A percentile compares a stretch with the other conserved stretches of the same genome.
Evolutionary conservation across 2,113 vertebrate genomes (phyloP).

Genomic region (Erythrocercus mccallii): DNA sequence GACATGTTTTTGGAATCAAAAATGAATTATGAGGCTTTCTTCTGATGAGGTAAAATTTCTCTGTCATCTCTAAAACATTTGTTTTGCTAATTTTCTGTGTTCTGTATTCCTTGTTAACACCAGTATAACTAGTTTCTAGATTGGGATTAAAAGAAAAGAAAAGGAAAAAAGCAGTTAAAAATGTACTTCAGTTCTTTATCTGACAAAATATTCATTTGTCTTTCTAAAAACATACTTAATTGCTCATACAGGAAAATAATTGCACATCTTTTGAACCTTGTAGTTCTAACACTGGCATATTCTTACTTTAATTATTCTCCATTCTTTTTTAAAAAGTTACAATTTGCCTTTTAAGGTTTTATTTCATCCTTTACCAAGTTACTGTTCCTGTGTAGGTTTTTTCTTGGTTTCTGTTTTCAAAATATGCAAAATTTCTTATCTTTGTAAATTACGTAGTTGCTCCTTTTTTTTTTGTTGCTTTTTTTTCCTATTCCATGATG

Average conservation of each 20-base stretch:
- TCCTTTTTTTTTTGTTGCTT: not conserved
- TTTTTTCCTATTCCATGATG: not conserved
- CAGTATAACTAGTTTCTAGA: not conserved
- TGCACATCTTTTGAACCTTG: not conserved
- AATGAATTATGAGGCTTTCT: not conserved
- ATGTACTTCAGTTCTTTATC: not conserved
- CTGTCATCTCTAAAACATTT: not conserved
- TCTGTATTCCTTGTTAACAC: not conserved
- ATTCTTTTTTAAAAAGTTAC: not conserved
- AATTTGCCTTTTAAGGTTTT: not conserved
- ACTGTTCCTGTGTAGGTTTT: not conserved
- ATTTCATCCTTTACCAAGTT: not conserved
- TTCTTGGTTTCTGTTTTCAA: not conserved
- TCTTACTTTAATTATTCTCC: not conserved
- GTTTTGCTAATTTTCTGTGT: not conserved
- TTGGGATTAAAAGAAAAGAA: not conserved
- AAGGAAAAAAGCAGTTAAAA: not conserved
- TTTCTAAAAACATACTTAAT: constrained; percentile 14
- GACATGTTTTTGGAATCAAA: not conserved
- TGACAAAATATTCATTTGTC: not conserved
- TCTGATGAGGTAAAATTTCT: not conserved
- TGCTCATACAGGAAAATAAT: not conserved
- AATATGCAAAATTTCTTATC: not conserved
- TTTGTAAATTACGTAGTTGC: not conserved
- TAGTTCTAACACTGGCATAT: not conserved